Percentiles rank a stretch among this genome's conserved stretches.
phyloP scores from a whole-genome alignment of 2,888 invertebrate species.

The Brenthis hecate region DNA sequence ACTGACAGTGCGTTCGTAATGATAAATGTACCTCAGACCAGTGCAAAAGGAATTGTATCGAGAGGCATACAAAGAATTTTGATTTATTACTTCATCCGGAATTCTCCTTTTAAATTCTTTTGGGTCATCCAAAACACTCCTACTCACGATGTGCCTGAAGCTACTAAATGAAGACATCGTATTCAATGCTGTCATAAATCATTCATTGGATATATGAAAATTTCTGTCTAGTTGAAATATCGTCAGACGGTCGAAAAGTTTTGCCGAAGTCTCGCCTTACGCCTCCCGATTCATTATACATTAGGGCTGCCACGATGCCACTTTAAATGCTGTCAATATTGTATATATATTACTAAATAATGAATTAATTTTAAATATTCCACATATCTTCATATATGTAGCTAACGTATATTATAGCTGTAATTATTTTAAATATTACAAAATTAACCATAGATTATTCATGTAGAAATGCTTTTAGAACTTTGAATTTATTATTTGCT shows the following conservation, averaged over 20 bases:
- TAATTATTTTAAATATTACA: no score
- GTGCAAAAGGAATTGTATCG: constrained; percentile 61
- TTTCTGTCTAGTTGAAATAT: constrained; percentile 66
- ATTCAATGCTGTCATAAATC: constrained; percentile 74
- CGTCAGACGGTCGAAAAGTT: constrained; percentile 43
- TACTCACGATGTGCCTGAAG: constrained; percentile 76
- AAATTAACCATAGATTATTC: no score
- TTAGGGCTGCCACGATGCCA: constrained; percentile 30
- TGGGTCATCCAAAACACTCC: constrained; percentile 68
- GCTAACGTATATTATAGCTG: no score
- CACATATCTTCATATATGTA: neutral
- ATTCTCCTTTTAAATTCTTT: constrained; percentile 62
- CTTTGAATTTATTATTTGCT: no score
- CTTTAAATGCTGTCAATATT: neutral
- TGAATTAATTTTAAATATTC: neutral
- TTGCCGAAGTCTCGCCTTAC: constrained; percentile 35
- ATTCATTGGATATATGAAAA: constrained; percentile 49
- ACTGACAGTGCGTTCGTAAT: constrained; percentile 52
- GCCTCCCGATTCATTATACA: constrained; percentile 34
- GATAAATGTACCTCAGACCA: constrained; percentile 55
- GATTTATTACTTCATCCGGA: constrained; percentile 76
- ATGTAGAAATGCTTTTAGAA: no score
- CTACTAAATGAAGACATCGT: constrained; percentile 73
- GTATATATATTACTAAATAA: neutral
- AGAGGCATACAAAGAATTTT: constrained; percentile 67